A percentile compares a stretch with the other conserved stretches of the same genome.
Conservation (phyloP, 2,797 vertebrate genomes). For the Acanthopagrus latus region DNA sequence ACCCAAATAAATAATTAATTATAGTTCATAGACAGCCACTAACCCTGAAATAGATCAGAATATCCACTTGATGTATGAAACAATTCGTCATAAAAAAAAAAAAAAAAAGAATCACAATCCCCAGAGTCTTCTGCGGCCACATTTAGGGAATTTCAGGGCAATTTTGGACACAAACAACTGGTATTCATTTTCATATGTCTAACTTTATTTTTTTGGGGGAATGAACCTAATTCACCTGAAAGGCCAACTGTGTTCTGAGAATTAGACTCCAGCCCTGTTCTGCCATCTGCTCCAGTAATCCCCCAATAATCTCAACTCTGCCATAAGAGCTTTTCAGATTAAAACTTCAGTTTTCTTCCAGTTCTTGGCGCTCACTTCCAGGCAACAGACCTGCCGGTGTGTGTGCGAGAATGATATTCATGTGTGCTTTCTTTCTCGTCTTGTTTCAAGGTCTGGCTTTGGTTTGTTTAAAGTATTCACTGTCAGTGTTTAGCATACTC, state of each 20-base stretch:
- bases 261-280: constrained; percentile 21
- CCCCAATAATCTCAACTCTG: constrained; percentile 33
- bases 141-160: not conserved
- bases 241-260: constrained; percentile 31
- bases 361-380: constrained; percentile 15
- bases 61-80: not conserved
- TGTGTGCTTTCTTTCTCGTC: not conserved
- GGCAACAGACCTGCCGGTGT: constrained; percentile 20
- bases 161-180: not conserved
- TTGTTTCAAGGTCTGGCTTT: constrained; percentile 17
- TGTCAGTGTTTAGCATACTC: constrained; percentile 18
- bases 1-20: not conserved
- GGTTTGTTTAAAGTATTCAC: constrained; percentile 40
- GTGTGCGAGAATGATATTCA: not conserved
- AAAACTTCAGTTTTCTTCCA: constrained; percentile 6
- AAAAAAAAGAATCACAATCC: not conserved
- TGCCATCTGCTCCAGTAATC: constrained; percentile 32
- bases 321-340: constrained; percentile 48
- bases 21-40: not conserved
- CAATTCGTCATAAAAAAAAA: not conserved
- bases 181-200: not conserved
- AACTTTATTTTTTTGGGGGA: not conserved
- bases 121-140: not conserved
- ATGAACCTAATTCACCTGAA: constrained; percentile 7
- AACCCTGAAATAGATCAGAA: not conserved